Evolutionary conservation across 2,888 invertebrate species (phyloP), one percentile per base, ranked within the genome.

Genomic region (Scaptomyza flava): DNA sequence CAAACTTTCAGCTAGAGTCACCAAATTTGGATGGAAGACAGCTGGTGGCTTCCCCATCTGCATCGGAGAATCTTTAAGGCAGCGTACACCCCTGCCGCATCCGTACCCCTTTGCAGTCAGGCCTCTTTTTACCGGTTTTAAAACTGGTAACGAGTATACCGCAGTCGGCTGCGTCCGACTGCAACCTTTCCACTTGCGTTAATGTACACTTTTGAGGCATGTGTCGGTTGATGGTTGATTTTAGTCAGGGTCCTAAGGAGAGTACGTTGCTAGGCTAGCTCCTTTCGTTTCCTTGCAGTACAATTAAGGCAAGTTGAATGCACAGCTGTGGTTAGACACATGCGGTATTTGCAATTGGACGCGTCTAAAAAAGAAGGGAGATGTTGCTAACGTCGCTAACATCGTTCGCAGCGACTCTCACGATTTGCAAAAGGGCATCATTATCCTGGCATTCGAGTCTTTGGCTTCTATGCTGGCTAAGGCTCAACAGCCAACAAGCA

Each of bases 401-500:
- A n/a, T 52, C 14, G 57, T 70, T 64, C 66, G 45, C 64, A 61
- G 61, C 51, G 68, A 61, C 68, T 77, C 58, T 61, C 64, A 50
- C 57, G 64, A 62, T 57, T 66, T 57, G 45, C 38, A 27, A 30
- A 41, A 66, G 68, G 52, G 41, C 77, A 68, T 85, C 87, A 81
- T 81, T 87, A 87, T 75, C 52, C 67, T 59, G 62, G 42, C 73
- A 70, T 72, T 79, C 63, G 62, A 76, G 81, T 65, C 62, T 42
- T 45, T 57, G 72, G 42, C 62, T 64, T 6, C 42, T 36, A 23
- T 57, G 23, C 31, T 36, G 45, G 41, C 61, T 61, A 41, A 14
- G 52, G 59, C 59, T 67, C 43, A 51, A 48, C 41, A 23, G 48
- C 45, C 34, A 52, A 20, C 46, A 51, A 63, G 43, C 54, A 57